These are phyloP conservation scores for Zeus faber DNA, from an alignment of 2,113 vertebrate genomes.

Conservation along the genomic window DNA sequence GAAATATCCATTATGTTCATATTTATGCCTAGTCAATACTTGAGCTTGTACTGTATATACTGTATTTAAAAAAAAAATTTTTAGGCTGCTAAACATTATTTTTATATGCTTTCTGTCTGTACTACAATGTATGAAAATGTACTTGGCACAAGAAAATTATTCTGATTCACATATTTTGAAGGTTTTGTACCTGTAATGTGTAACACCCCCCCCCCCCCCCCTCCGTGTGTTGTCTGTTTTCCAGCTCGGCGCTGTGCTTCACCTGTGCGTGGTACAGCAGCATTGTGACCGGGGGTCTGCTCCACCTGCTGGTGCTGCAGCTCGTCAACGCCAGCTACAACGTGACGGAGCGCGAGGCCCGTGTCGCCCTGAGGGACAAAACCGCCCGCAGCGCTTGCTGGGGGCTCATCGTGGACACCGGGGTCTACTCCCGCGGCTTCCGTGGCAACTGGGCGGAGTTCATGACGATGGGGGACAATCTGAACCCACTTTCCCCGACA, in stretches of 20 bases:
- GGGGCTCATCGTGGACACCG: constrained; percentile 88
- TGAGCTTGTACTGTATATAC: no score
- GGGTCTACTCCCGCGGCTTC: constrained; percentile 83
- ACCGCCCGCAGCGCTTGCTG: constrained; percentile 77
- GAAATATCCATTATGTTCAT: no score
- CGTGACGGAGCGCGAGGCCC: constrained; percentile 90
- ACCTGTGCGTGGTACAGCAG: constrained; percentile 96
- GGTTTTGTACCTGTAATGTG: no score
- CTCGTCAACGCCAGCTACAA: constrained; percentile 94
- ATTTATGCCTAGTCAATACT: no score
- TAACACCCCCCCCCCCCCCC: no score
- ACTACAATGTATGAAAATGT: no score
- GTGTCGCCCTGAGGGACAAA: constrained; percentile 84
- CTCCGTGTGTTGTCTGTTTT: constrained; percentile 27
- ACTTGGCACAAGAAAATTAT: no score
- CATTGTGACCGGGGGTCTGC: constrained; percentile 86
- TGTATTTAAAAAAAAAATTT: no score
- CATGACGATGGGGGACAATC: constrained; percentile 73
- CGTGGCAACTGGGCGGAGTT: constrained; percentile 89
- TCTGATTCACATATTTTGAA: no score
- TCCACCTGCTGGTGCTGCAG: constrained; percentile 90
- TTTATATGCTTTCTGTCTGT: no score
- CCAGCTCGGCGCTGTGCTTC: constrained; percentile 89
- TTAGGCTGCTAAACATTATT: no score
- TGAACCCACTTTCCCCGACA: constrained; percentile 34